Evolutionary conservation across 2,797 vertebrate genomes (phyloP).

Genomic region (Lepus townsendii): DNA sequence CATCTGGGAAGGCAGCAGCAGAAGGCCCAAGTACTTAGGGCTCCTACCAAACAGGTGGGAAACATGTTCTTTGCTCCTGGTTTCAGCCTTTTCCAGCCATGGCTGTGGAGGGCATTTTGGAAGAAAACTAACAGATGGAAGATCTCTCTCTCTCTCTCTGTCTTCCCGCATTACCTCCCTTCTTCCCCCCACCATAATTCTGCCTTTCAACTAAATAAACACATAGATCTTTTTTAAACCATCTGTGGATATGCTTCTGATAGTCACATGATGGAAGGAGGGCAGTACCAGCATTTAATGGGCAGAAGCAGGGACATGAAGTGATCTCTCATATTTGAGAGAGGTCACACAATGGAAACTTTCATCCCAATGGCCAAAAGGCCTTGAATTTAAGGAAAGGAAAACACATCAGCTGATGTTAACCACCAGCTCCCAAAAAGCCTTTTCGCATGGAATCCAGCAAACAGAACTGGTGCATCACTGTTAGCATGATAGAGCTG

Average conservation of each 20-base stretch:
- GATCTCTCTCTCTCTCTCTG: no score
- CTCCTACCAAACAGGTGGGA: no score
- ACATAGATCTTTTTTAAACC: background rate
- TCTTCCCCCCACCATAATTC: no score
- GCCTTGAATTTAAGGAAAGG: background rate
- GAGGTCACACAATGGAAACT: background rate
- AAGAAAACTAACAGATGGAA: no score
- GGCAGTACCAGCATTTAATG: background rate
- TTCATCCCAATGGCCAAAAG: background rate
- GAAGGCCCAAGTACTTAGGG: no score
- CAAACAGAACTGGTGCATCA: background rate
- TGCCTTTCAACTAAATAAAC: no score
- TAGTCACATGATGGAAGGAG: background rate
- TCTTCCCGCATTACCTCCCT: no score
- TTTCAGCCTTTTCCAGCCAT: no score
- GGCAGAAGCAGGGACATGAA: background rate
- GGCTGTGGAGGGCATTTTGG: no score
- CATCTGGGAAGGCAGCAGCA: no score
- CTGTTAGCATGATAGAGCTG: background rate
- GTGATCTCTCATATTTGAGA: background rate
- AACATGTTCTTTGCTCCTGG: no score
- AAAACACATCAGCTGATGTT: background rate
- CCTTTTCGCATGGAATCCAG: background rate
- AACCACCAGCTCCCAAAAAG: background rate
- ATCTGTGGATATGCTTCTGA: background rate